phyloP scores from a whole-genome alignment of 2,797 vertebrate genomes.

The Coilia nasus region DNA sequence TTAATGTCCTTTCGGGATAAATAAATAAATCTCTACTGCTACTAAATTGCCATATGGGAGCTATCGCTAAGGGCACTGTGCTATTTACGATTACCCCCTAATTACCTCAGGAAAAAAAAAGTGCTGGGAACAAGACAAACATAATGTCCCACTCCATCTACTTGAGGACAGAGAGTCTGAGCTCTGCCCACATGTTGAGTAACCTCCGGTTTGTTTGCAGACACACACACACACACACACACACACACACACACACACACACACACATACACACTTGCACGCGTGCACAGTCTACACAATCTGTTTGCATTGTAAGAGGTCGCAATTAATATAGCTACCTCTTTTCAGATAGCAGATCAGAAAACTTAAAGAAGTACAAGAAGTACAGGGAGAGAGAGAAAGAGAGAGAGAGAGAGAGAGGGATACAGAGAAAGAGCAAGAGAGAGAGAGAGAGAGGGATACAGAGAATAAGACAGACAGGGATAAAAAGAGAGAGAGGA shows the following conservation, averaged over 20 bases:
- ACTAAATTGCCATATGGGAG: conserved; percentile 32
- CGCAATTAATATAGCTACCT: conserved; percentile 28
- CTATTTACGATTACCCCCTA: neutral
- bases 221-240: conserved; percentile 2
- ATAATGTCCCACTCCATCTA: neutral
- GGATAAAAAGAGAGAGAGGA: neutral
- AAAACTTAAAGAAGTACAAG: neutral
- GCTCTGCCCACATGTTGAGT: neutral
- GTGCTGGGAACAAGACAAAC: conserved; percentile 9
- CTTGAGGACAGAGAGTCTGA: neutral
- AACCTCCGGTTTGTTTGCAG: neutral
- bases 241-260: neutral
- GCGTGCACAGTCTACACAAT: conserved; percentile 25
- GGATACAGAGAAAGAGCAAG: neutral
- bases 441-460: neutral
- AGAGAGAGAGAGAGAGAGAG: neutral
- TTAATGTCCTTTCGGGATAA: too few species aligned
- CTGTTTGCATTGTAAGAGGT: conserved; percentile 27
- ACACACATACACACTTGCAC: neutral
- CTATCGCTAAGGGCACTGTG: conserved; percentile 24
- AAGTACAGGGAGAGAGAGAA: too few species aligned
- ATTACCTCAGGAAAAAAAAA: conserved; percentile 7
- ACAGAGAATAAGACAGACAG: neutral
- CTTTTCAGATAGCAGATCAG: neutral
- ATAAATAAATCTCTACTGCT: too few species aligned